Evolutionary conservation across 1,140 invertebrate genomes (phyloP).

Genomic region (honey bee (Apis mellifera)): DNA sequence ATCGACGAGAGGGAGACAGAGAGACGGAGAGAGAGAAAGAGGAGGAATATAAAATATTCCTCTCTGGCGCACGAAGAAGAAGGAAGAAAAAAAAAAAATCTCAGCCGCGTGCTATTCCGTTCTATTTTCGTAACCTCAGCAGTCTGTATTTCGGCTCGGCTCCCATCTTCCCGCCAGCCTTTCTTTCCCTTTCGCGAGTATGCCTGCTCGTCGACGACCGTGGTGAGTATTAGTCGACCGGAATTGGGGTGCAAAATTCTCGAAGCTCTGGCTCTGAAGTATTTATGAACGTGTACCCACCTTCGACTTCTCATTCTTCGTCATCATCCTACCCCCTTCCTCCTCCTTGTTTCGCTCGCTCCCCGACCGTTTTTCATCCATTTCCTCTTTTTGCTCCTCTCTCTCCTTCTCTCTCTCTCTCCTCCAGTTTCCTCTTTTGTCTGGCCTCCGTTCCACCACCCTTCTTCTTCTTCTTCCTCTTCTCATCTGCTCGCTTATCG

Average conservation of each 20-base stretch:
- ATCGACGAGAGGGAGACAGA: no score
- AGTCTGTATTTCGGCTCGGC: slow-evolving; percentile 24
- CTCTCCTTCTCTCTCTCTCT: slow-evolving; percentile 30
- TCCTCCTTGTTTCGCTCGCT: slow-evolving; percentile 34
- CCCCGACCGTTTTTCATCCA: slow-evolving; percentile 55
- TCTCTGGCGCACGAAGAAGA: neutral
- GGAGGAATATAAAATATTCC: neutral
- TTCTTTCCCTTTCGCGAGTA: slow-evolving; percentile 29
- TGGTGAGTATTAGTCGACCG: slow-evolving; percentile 51
- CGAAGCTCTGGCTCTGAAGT: slow-evolving; percentile 70
- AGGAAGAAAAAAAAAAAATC: neutral
- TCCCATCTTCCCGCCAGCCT: slow-evolving; percentile 48
- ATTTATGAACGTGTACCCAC: slow-evolving; percentile 69
- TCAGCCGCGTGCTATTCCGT: neutral
- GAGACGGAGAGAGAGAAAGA: no score
- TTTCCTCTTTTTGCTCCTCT: slow-evolving; percentile 34
- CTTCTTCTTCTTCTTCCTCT: slow-evolving; percentile 18
- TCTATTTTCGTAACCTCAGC: slow-evolving; percentile 8
- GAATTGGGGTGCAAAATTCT: slow-evolving; percentile 71
- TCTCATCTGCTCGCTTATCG: slow-evolving; percentile 41
- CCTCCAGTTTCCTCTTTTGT: slow-evolving; percentile 51
- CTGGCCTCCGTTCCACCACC: slow-evolving; percentile 41
- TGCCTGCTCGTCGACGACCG: slow-evolving; percentile 23
- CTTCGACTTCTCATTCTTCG: slow-evolving; percentile 39
- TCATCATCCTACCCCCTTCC: slow-evolving; percentile 33